Base-by-base conservation (phyloP, 2,888 invertebrate genomes). In the Galeruca laticollis region DNA sequence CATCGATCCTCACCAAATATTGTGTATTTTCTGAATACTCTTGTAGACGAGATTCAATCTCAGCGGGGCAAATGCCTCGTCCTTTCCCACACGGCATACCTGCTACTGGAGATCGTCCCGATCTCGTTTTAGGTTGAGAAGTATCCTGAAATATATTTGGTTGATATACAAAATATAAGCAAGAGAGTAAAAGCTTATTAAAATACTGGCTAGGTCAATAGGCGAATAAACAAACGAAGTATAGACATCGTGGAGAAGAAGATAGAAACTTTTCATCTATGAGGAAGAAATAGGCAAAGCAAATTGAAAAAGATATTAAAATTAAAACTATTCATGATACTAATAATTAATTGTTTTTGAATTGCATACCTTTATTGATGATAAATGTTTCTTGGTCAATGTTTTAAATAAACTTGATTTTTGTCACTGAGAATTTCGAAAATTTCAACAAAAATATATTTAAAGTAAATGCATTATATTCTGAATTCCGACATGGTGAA, bases 21-120 rank as follows among this genome's bases (percentile, higher is more conserved):
- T 84, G 86, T 0, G 87, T 87, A 57, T 83, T 87, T 66, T 85
- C 84, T 0, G 84, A 84, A 73, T 86, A 87, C 70, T 84, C 82
- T 18, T 82, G 78, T 5, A 87, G 73, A n/a, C 86, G 83, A 59
- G 82, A 78, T 66, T 86, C 85, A 47, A 87, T 79, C 59, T 87
- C 87, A 0, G 86, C 86, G 2, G 88, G 87, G 75, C 87, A 88
- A 0, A 80, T 69, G 10, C 83, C 85, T 67, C 77, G 80, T 26
- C 81, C 81, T 76, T 81, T 70, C 35, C 84, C 84, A 64, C 85
- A 85, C 6, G 80, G 77, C 81, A 79, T 80, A 57, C 68, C 78
- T 69, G 31, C 3, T 31, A n/a, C 11, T 9, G 56, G 57, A 21
- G 49, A 21, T 33, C n/a, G 20, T 13, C n/a, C 54, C 2, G 20